These are phyloP conservation scores for Apostichopus californicus DNA, from an alignment of 35 echinoderm and acorn worm species.

Conservation along the genomic window DNA sequence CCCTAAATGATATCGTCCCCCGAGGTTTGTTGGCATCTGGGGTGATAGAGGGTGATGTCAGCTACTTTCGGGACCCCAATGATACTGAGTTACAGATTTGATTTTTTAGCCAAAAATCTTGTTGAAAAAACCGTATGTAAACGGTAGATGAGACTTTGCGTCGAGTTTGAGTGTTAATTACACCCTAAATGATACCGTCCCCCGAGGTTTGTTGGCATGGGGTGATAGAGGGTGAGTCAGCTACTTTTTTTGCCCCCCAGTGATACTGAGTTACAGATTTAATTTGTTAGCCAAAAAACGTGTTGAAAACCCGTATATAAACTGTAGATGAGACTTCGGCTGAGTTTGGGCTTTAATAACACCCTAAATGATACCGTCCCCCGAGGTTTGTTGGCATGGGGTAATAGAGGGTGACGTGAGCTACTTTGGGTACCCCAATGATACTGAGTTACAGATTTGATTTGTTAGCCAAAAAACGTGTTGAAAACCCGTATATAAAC, in stretches of 20 bases:
- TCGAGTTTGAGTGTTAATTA: too few species aligned
- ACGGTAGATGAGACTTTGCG: too few species aligned
- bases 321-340: too few species aligned
- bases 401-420: background rate
- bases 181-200: background rate
- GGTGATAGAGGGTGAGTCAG: background rate
- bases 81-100: too few species aligned
- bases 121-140: background rate
- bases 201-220: background rate
- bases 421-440: slow-evolving; percentile 11
- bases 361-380: background rate
- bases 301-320: background rate
- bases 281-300: slow-evolving; percentile 2
- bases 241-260: background rate
- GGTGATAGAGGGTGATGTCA: background rate
- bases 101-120: too few species aligned
- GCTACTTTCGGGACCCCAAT: too few species aligned
- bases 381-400: background rate
- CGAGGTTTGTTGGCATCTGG: too few species aligned
- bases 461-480: slow-evolving; percentile 2
- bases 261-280: too few species aligned
- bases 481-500: background rate
- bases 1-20: too few species aligned
- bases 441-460: background rate
- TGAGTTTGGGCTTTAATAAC: too few species aligned